These are phyloP conservation scores for Myiagra hebetior DNA, from an alignment of 2,113 vertebrate genomes.

Conservation along the genomic window DNA sequence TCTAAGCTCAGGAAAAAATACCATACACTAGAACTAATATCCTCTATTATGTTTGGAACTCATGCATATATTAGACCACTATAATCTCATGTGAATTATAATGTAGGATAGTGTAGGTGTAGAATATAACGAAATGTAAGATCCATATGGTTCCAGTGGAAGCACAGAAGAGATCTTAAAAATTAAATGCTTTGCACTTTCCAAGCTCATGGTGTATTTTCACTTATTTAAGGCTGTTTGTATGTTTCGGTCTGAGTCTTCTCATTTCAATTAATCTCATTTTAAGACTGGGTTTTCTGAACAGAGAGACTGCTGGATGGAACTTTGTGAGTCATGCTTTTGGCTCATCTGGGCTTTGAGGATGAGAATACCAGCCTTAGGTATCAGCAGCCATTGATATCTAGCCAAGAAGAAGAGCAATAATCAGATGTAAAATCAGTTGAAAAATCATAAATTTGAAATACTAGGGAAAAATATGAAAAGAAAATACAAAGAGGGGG, in stretches of 20 bases:
- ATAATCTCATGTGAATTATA: not conserved
- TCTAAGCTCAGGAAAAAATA: not conserved
- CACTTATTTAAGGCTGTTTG: not conserved
- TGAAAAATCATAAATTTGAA: not conserved
- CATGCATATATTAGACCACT: not conserved
- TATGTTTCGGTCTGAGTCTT: not conserved
- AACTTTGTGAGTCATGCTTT: constrained; percentile 29
- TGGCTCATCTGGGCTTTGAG: not conserved
- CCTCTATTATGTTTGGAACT: not conserved
- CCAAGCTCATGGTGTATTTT: not conserved
- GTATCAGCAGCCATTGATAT: not conserved
- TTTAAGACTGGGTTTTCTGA: not conserved
- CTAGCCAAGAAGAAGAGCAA: not conserved
- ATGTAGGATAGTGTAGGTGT: not conserved
- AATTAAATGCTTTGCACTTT: constrained; percentile 8
- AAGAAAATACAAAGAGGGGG: not conserved
- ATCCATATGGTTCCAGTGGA: not conserved
- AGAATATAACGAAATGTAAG: not conserved
- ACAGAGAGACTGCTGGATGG: not conserved
- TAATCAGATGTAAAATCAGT: not conserved
- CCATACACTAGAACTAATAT: not conserved
- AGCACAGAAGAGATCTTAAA: not conserved
- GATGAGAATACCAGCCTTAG: not conserved
- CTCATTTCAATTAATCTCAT: not conserved
- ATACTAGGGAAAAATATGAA: not conserved